A percentile compares a stretch with the other conserved stretches of the same genome.
Conservation (phyloP, 2,113 vertebrate genomes). For the Cyanoderma ruficeps region DNA sequence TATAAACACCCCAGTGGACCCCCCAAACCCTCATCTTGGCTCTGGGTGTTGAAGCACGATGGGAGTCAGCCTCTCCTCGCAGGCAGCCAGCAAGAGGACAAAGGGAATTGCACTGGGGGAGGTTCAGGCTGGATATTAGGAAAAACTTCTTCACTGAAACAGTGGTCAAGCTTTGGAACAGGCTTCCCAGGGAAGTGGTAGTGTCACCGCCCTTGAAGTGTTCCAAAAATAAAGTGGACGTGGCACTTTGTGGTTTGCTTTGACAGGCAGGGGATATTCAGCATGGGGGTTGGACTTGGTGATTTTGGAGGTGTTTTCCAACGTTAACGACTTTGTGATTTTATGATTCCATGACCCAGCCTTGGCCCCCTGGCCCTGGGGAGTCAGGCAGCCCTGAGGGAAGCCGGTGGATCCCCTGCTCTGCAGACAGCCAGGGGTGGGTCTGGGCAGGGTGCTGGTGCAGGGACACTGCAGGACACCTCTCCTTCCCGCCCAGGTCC, state of each 20-base stretch:
- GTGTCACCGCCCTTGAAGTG: neutral
- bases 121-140: neutral
- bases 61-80: fast-evolving
- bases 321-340: neutral
- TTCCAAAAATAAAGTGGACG: neutral
- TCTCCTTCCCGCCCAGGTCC: slow-evolving; percentile 27
- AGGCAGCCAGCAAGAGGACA: neutral
- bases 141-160: neutral
- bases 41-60: neutral
- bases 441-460: neutral
- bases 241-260: neutral
- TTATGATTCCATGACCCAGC: neutral
- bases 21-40: neutral
- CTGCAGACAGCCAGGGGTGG: neutral
- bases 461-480: fast-evolving
- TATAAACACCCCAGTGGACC: neutral
- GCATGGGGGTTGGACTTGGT: neutral
- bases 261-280: neutral
- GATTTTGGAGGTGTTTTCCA: neutral
- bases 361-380: neutral
- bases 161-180: neutral
- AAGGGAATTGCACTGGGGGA: neutral
- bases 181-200: neutral
- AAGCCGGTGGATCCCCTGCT: too few species aligned
- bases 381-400: neutral